Conservation (phyloP, 53 echinoderm and acorn worm genomes). For the Apostichopus leukothele region DNA sequence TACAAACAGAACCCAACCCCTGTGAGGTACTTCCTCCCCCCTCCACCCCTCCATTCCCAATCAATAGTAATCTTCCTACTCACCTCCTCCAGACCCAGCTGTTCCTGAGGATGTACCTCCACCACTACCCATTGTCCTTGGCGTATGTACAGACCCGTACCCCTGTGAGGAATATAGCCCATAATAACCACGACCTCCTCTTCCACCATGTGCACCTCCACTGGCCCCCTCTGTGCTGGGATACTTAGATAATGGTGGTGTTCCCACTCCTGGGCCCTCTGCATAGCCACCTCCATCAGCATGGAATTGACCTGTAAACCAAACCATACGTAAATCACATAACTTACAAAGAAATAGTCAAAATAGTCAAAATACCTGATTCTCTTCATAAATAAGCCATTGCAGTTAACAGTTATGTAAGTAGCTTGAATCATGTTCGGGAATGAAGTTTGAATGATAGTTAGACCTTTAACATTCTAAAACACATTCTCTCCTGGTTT, state of each 20-base stretch:
- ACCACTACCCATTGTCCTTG: conserved; percentile 77
- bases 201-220: conserved; percentile 81
- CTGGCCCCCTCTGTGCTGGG: conserved; percentile 56
- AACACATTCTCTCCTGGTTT: no score
- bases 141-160: conserved; percentile 69
- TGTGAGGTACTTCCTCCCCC: conserved; percentile 10
- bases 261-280: conserved; percentile 65
- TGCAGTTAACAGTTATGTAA: no score
- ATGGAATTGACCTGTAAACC: conserved; percentile 65
- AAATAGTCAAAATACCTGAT: no score
- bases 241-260: conserved; percentile 14
- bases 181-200: conserved; percentile 69
- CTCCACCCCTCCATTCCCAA: no score
- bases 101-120: conserved; percentile 57
- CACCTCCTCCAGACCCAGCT: conserved; percentile 35
- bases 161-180: conserved; percentile 74
- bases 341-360: no score
- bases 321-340: no score
- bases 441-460: no score
- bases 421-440: no score
- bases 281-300: conserved; percentile 60
- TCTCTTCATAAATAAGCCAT: no score
- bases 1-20: conserved; percentile 66
- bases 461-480: no score
- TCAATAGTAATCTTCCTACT: not conserved